phyloP scores from a whole-genome alignment of 2,113 vertebrate genomes.

The Hassar affinis region DNA sequence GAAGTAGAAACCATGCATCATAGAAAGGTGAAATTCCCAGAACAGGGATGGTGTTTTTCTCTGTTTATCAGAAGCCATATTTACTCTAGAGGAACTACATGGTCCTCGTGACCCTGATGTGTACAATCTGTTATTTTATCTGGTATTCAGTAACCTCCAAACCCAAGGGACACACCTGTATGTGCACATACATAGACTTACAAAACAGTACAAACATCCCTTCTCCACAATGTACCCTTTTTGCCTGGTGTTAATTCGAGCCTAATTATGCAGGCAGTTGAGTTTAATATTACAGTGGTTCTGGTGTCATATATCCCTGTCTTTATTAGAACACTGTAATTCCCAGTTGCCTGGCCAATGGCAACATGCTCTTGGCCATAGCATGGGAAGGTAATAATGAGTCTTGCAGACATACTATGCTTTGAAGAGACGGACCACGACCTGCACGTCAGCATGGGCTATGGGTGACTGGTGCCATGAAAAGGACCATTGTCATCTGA shows the following conservation, averaged over 20 bases:
- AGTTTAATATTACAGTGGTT: slow-evolving; percentile 1
- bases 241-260: slow-evolving; percentile 25
- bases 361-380: slow-evolving; percentile 51
- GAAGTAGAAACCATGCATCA: slow-evolving; percentile 4
- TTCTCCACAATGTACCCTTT: not conserved
- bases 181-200: not conserved
- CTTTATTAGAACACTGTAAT: slow-evolving; percentile 31
- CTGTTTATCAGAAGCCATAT: not conserved
- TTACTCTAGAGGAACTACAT: not conserved
- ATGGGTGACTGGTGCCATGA: slow-evolving; percentile 52
- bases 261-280: slow-evolving; percentile 26
- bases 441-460: slow-evolving; percentile 57
- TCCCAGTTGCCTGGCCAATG: slow-evolving; percentile 31
- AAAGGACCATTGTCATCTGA: slow-evolving; percentile 46
- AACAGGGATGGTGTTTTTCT: not conserved
- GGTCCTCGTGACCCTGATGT: not conserved
- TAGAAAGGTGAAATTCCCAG: not conserved
- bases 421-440: slow-evolving; percentile 64
- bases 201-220: not conserved
- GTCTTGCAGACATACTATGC: slow-evolving; percentile 50
- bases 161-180: not conserved
- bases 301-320: slow-evolving; percentile 19
- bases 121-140: not conserved
- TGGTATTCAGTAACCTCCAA: not conserved
- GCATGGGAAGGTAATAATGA: slow-evolving; percentile 60